Conservation (phyloP, 2,113 vertebrate species). For the Myotis brandtii region DNA sequence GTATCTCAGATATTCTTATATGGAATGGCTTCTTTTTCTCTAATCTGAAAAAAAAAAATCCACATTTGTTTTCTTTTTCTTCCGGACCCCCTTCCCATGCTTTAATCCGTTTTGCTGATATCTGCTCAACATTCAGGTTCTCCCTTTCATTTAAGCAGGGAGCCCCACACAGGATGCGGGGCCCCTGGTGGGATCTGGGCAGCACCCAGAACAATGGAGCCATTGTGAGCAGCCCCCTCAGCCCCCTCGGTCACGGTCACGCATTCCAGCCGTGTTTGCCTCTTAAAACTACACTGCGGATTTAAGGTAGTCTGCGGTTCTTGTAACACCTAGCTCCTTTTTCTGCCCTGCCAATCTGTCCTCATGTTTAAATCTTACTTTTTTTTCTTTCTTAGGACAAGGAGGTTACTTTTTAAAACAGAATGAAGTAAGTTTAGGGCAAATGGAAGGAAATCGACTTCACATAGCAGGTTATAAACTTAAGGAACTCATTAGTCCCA, state of each 20-base stretch:
- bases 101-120: neutral
- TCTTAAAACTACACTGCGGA: constrained; percentile 27
- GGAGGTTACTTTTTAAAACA: constrained; percentile 57
- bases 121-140: neutral
- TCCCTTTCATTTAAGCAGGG: neutral
- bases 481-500: constrained; percentile 63
- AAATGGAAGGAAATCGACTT: constrained; percentile 64
- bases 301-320: constrained; percentile 55
- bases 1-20: neutral
- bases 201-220: constrained; percentile 34
- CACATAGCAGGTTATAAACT: constrained; percentile 64
- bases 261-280: constrained; percentile 33
- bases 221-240: constrained; percentile 1
- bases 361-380: constrained; percentile 53
- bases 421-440: constrained; percentile 53
- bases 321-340: constrained; percentile 47
- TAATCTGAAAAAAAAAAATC: neutral
- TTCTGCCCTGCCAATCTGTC: constrained; percentile 34
- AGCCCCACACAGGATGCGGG: constrained; percentile 44
- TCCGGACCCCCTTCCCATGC: neutral
- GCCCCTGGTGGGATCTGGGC: neutral
- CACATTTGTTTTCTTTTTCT: constrained; percentile 12
- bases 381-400: constrained; percentile 62
- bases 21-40: neutral
- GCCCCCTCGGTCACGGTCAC: neutral